Evolutionary conservation across 2,113 vertebrate genomes (phyloP).

Genomic region (Todiramphus chloris): DNA sequence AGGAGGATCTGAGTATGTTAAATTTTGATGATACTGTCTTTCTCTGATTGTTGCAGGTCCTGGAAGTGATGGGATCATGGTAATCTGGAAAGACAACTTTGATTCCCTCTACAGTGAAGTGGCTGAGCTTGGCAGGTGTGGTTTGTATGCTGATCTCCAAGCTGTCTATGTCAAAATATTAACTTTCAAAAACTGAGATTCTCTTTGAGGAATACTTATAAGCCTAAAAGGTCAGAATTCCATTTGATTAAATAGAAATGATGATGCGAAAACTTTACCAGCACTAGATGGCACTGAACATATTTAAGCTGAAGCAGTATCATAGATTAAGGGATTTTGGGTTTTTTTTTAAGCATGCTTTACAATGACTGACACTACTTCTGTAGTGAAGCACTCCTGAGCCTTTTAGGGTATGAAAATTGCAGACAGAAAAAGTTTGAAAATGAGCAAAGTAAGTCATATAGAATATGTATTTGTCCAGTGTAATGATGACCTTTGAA

Average conservation of each 20-base stretch:
- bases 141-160: neutral
- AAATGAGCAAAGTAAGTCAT: neutral
- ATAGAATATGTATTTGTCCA: neutral
- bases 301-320: neutral
- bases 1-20: neutral
- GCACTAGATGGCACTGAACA: slow-evolving; percentile 37
- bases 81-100: slow-evolving; percentile 98
- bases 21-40: neutral
- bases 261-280: neutral
- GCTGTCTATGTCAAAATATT: neutral
- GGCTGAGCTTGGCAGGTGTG: slow-evolving; percentile 93
- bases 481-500: neutral
- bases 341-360: neutral
- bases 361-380: neutral
- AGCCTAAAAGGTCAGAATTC: neutral
- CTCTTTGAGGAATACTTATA: neutral
- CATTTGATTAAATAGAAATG: neutral
- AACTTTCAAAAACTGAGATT: neutral
- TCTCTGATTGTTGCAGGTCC: slow-evolving; percentile 74
- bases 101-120: slow-evolving; percentile 92
- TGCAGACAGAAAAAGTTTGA: neutral
- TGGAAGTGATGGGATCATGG: slow-evolving; percentile 89
- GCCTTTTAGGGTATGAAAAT: neutral
- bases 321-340: neutral
- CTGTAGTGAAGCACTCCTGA: neutral